Conservation (phyloP, 2,797 vertebrate genomes). For the Telmatherina bonti region DNA sequence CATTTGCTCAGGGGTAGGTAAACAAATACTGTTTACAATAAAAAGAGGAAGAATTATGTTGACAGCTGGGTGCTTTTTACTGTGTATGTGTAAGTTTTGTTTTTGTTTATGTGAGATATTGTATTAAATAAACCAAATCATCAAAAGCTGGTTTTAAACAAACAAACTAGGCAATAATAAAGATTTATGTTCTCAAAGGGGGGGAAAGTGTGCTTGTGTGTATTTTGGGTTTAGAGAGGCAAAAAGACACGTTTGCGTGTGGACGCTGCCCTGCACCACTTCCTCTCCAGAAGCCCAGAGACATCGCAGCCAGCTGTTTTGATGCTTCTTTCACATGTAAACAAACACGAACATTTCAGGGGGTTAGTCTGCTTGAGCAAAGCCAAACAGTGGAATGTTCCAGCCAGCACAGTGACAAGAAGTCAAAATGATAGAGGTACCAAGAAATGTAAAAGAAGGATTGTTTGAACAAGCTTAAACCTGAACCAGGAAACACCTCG, state of each 20-base stretch:
- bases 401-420: constrained; percentile 8
- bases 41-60: constrained; percentile 40
- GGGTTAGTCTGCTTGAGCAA: constrained; percentile 22
- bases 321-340: constrained; percentile 38
- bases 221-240: constrained; percentile 46
- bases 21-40: constrained; percentile 66
- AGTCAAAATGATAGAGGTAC: constrained; percentile 17
- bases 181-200: constrained; percentile 21
- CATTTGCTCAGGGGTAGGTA: constrained; percentile 43
- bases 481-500: background rate
- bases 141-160: constrained; percentile 32
- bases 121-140: constrained; percentile 43
- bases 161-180: constrained; percentile 37
- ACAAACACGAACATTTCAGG: constrained; percentile 20
- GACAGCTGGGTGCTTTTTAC: constrained; percentile 7
- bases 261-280: constrained; percentile 56
- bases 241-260: constrained; percentile 59
- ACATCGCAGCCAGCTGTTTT: constrained; percentile 58
- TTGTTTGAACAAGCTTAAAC: constrained; percentile 10
- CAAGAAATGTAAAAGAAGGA: constrained; percentile 14
- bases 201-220: constrained; percentile 15
- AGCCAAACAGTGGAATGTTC: constrained; percentile 52
- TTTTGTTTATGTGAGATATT: constrained; percentile 26
- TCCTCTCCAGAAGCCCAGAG: constrained; percentile 62
- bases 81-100: constrained; percentile 6